These are phyloP conservation scores for Prinia subflava DNA, from an alignment of 2,113 vertebrate genomes.

Conservation along the genomic window DNA sequence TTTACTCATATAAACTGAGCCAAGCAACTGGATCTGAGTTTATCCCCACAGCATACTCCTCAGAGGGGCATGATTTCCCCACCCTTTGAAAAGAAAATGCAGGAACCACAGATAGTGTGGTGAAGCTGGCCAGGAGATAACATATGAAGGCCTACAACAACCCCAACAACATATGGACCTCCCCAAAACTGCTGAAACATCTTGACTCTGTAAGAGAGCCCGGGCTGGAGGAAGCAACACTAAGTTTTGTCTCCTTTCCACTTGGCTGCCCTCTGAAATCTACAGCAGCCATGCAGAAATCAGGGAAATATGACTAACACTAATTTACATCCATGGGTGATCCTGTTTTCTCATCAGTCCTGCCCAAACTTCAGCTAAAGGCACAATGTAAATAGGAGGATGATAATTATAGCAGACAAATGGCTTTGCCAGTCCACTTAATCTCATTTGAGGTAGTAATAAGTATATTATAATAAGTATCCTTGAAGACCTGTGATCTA, in stretches of 20 bases:
- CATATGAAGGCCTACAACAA: neutral
- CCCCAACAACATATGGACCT: fast-evolving
- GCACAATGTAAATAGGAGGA: neutral
- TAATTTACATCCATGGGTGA: neutral
- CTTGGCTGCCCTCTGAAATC: neutral
- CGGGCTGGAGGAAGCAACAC: neutral
- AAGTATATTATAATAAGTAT: conserved; percentile 35
- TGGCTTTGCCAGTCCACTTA: conserved; percentile 6
- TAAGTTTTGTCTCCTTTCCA: neutral
- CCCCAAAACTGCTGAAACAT: neutral
- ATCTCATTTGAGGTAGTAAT: conserved; percentile 23
- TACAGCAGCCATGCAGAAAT: neutral
- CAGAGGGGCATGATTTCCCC: neutral
- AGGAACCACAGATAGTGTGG: neutral
- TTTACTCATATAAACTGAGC: neutral
- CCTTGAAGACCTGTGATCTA: neutral
- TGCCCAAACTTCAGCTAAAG: conserved; percentile 5
- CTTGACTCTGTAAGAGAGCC: neutral
- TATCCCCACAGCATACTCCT: neutral
- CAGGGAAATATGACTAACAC: neutral
- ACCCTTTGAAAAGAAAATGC: neutral
- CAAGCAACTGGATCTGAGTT: neutral
- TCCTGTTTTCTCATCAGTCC: conserved; percentile 4
- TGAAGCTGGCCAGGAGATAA: neutral
- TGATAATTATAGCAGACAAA: conserved; percentile 27